These are phyloP conservation scores for Leucopsar rothschildi DNA, from an alignment of 2,113 vertebrate species.

Conservation along the genomic window DNA sequence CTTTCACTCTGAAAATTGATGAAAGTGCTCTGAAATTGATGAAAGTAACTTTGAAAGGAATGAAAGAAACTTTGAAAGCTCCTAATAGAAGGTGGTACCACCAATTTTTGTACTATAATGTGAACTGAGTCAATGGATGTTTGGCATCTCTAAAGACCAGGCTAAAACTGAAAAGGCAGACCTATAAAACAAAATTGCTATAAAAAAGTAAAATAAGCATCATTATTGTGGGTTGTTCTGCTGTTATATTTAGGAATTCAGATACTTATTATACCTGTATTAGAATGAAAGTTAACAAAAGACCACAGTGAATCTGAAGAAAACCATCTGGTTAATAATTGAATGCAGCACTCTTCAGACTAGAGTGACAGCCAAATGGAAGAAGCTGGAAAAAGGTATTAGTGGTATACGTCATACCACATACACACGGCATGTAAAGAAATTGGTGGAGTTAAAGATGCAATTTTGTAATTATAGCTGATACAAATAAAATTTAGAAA, in stretches of 20 bases:
- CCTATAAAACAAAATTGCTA: background rate
- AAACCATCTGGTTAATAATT: background rate
- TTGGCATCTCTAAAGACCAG: accelerated
- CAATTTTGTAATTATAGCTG: background rate
- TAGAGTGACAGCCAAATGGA: background rate
- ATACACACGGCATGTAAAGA: accelerated
- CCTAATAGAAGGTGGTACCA: background rate
- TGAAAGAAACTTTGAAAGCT: background rate
- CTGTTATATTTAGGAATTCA: background rate
- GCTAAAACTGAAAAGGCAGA: background rate
- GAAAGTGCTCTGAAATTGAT: background rate
- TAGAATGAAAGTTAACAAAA: background rate
- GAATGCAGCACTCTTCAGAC: background rate
- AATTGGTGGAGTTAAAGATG: background rate
- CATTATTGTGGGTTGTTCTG: background rate
- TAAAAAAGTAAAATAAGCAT: background rate
- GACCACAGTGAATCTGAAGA: background rate
- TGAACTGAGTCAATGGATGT: background rate
- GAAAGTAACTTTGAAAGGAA: background rate
- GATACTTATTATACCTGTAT: background rate
- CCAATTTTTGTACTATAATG: background rate
- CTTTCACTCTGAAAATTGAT: background rate
- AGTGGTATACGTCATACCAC: accelerated
- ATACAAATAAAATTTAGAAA: background rate
- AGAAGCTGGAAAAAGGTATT: background rate